Evolutionary conservation across 2,113 vertebrate species (phyloP).

Genomic region (Indicator indicator): DNA sequence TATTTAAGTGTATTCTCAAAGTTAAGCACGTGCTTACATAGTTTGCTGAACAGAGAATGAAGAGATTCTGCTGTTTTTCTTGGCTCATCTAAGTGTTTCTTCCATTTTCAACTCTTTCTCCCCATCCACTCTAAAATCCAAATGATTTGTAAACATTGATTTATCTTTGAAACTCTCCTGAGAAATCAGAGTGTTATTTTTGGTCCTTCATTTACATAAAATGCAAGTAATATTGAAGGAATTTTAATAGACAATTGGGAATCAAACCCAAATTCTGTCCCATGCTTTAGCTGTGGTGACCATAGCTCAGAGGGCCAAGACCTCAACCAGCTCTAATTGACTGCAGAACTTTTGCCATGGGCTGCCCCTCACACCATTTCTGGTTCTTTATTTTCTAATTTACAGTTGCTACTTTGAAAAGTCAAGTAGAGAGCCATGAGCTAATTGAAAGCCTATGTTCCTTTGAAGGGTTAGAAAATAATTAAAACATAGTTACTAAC

Average conservation of each 20-base stretch:
- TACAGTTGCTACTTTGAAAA: background rate
- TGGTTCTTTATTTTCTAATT: background rate
- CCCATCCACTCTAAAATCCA: background rate
- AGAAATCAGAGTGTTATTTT: background rate
- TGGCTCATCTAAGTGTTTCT: background rate
- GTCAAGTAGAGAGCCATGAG: background rate
- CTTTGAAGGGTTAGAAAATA: background rate
- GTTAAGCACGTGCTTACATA: rapidly evolving
- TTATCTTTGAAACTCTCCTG: background rate
- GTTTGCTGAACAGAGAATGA: background rate
- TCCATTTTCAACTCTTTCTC: background rate
- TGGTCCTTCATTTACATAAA: background rate
- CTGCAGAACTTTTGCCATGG: background rate
- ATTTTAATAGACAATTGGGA: background rate
- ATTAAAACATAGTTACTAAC: constrained; percentile 39
- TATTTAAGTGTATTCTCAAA: background rate
- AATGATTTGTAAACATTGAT: background rate
- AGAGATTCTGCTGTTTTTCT: background rate
- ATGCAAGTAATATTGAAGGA: background rate
- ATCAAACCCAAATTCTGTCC: background rate
- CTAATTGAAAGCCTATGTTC: background rate
- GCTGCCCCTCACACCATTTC: background rate
- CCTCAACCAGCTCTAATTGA: background rate
- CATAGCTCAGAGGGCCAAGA: background rate
- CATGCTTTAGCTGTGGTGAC: background rate